A percentile compares a stretch with the other conserved stretches of the same genome.
Evolutionary conservation across 1,140 invertebrate species (phyloP).

Genomic region (Panulirus ornatus): DNA sequence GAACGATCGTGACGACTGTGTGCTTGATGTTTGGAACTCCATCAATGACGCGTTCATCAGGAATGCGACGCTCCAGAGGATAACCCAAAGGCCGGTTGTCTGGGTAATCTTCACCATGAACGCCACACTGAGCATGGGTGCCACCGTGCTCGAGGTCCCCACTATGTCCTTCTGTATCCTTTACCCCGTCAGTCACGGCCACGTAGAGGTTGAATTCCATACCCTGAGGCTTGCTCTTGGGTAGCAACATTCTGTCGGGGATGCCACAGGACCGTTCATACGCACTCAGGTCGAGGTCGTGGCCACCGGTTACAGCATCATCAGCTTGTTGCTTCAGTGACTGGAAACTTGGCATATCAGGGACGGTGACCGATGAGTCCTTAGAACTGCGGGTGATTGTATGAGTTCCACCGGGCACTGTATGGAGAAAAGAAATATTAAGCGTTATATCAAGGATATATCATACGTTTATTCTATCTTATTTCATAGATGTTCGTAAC

Average conservation of each 20-base stretch:
- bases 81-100: constrained; percentile 42
- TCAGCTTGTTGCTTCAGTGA: constrained; percentile 1
- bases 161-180: not conserved
- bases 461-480: not conserved
- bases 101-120: constrained; percentile 31
- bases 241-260: constrained; percentile 41
- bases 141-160: not conserved
- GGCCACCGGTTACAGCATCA: constrained; percentile 10
- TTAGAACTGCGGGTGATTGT: not conserved
- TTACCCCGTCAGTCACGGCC: constrained; percentile 12
- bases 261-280: constrained; percentile 6
- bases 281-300: not conserved
- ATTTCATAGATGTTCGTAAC: no score
- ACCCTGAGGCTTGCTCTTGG: constrained; percentile 21
- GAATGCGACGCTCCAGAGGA: constrained; percentile 36
- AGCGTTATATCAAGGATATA: not conserved
- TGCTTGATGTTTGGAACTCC: not conserved
- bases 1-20: not conserved
- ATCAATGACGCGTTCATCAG: not conserved
- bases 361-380: constrained; percentile 29
- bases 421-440: not conserved
- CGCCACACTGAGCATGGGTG: constrained; percentile 31
- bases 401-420: not conserved
- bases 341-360: not conserved
- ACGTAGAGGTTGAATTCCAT: constrained; percentile 24